Evolutionary conservation across 1,140 invertebrate species (phyloP), one percentile per base, ranked within the genome.

Genomic region (Piezodorus guildinii): DNA sequence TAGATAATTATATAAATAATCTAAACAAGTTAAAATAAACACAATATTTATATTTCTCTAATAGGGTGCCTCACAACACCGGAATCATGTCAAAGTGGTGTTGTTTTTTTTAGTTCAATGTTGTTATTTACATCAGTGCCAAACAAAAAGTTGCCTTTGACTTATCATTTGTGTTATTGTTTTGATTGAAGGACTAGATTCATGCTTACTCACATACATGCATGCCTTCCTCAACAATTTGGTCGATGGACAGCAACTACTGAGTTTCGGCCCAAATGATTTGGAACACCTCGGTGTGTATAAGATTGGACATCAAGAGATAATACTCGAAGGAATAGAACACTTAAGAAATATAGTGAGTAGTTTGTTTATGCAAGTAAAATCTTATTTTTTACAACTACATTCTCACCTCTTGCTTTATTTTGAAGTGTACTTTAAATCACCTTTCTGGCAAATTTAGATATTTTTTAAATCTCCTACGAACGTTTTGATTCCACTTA

Each of bases 291-390:
- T 96, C 43, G 87, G 88, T 44, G 84, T 96, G 66, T 77, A 79
- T 49, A 87, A 88, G 70, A 82, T 96, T 65, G 92, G 93, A 5
- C 92, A 95, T 73, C 94, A 96, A 76, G 94, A 96, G 75, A 81
- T 94, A 54, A 84, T 96, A 66, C 77, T 96, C 61, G 91, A 94
- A 77, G 90, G 90, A 56, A 86, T 95, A 8, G 91, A 94, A 71
- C 85, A 90, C 69, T 77, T 96, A 16, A 78, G 87, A 71, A 88
- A 90, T 76, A 88, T 94, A 77, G 88, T 91, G 79, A 81, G 83
- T 81, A 45, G n/a, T 8, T 12, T 30, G 6, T 39, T 39, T 8
- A 6, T 39, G 6, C 6, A 39, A 10, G 12, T 39, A 39, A 12
- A 39, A 10, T 30, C 12, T 39, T 10, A 39, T 39, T 39, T 39